Evolutionary conservation across 2,113 vertebrate genomes (phyloP).

Genomic region (Megatriorchis doriae): DNA sequence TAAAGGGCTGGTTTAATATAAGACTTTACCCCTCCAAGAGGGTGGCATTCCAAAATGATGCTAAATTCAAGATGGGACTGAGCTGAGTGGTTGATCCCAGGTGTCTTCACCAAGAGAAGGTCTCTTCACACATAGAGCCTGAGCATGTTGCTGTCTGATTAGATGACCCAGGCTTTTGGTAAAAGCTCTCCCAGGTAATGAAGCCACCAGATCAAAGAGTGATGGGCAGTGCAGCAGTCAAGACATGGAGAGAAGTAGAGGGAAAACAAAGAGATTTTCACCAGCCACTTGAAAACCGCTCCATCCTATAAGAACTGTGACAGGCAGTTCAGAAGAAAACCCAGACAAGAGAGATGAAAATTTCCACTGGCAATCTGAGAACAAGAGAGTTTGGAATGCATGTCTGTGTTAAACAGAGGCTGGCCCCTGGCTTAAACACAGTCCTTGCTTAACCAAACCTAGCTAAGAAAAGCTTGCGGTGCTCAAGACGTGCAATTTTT

Average conservation of each 20-base stretch:
- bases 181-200: not conserved
- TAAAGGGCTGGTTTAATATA: not conserved
- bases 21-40: not conserved
- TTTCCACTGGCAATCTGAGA: not conserved
- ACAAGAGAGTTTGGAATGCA: not conserved
- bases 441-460: not conserved
- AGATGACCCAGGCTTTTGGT: not conserved
- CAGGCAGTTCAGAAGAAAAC: not conserved
- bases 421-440: conserved; percentile 10
- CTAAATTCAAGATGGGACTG: not conserved
- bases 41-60: not conserved
- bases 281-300: not conserved
- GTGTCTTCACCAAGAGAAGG: not conserved
- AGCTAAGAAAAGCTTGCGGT: conserved; percentile 30
- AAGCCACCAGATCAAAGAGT: not conserved
- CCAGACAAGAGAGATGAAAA: not conserved
- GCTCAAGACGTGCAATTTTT: not conserved
- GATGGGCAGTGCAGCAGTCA: not conserved
- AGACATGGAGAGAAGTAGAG: not conserved
- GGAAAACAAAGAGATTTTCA: not conserved
- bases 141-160: not conserved
- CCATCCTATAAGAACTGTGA: not conserved
- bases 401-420: not conserved
- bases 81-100: not conserved
- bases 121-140: not conserved